phyloP scores from a whole-genome alignment of 2,113 vertebrate genomes.

The Eubucco bourcierii region DNA sequence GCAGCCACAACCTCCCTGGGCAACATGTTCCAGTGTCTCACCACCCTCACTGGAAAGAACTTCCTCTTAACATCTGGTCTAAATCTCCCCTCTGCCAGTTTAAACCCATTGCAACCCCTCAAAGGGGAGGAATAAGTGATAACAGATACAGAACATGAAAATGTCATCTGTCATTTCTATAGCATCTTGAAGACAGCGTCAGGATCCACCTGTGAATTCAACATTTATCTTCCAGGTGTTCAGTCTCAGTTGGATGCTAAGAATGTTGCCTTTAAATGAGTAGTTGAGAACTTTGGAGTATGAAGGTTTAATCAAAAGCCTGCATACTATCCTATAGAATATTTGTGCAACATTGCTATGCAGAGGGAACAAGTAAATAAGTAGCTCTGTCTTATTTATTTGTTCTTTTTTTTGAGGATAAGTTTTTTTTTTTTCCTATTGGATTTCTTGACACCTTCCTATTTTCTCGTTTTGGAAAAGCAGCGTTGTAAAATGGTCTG shows the following conservation, averaged over 20 bases:
- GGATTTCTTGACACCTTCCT: neutral
- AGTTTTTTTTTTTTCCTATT: neutral
- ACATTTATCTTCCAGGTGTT: conserved; percentile 5
- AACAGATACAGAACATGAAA: neutral
- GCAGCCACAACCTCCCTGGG: too few species aligned
- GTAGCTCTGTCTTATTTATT: neutral
- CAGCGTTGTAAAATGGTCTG: neutral
- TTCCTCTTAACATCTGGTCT: too few species aligned
- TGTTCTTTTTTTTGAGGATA: neutral
- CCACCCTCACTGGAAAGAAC: too few species aligned
- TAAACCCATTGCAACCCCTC: too few species aligned
- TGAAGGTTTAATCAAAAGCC: neutral
- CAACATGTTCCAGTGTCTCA: too few species aligned
- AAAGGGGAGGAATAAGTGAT: neutral
- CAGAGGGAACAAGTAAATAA: neutral
- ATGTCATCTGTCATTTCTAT: neutral
- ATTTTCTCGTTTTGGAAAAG: neutral
- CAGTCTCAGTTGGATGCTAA: neutral
- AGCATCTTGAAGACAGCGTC: neutral
- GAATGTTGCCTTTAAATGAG: neutral
- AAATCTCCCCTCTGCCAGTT: too few species aligned
- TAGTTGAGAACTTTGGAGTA: neutral
- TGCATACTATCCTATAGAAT: neutral
- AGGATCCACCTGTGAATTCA: neutral
- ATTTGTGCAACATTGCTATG: neutral